Percentiles rank a stretch among this genome's conserved stretches.
phyloP scores from a whole-genome alignment of 2,888 invertebrate species.

The Salpingus planirostris region DNA sequence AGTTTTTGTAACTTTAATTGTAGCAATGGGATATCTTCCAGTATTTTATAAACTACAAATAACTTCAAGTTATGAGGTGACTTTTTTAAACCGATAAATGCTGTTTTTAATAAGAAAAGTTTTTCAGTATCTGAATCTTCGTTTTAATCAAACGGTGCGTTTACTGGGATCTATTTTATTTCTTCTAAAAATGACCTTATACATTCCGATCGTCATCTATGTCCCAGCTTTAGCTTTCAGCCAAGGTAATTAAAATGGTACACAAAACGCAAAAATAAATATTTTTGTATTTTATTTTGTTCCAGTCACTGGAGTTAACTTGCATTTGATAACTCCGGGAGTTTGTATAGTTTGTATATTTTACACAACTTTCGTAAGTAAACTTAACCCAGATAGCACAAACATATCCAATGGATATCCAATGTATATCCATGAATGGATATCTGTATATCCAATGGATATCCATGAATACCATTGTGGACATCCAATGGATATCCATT shows the following conservation, averaged over 20 bases:
- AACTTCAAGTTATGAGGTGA: slow-evolving; percentile 67
- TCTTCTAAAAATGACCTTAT: slow-evolving; percentile 63
- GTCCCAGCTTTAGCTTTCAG: slow-evolving; percentile 80
- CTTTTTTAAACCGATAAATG: too few relatives aligned
- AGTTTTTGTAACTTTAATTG: slow-evolving; percentile 56
- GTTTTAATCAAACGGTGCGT: slow-evolving; percentile 60
- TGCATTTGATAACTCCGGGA: slow-evolving; percentile 69
- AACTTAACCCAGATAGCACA: background rate
- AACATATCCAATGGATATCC: too few relatives aligned
- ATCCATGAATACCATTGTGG: too few relatives aligned
- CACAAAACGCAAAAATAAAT: too few relatives aligned
- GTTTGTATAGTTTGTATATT: slow-evolving; percentile 85
- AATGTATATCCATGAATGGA: too few relatives aligned
- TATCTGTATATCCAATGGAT: too few relatives aligned
- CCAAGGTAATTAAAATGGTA: slow-evolving; percentile 57
- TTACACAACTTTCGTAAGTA: slow-evolving; percentile 78
- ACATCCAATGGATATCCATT: too few relatives aligned
- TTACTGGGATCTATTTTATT: slow-evolving; percentile 61
- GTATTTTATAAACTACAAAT: slow-evolving; percentile 67
- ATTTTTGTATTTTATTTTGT: too few relatives aligned
- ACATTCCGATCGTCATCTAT: slow-evolving; percentile 78
- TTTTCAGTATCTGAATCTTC: slow-evolving; percentile 58
- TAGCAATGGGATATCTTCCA: slow-evolving; percentile 58
- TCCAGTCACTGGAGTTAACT: slow-evolving; percentile 70
- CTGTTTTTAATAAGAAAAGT: too few relatives aligned